These are phyloP conservation scores for Platycnemis pennipes DNA, from an alignment of 2,888 invertebrate species.

Conservation along the genomic window DNA sequence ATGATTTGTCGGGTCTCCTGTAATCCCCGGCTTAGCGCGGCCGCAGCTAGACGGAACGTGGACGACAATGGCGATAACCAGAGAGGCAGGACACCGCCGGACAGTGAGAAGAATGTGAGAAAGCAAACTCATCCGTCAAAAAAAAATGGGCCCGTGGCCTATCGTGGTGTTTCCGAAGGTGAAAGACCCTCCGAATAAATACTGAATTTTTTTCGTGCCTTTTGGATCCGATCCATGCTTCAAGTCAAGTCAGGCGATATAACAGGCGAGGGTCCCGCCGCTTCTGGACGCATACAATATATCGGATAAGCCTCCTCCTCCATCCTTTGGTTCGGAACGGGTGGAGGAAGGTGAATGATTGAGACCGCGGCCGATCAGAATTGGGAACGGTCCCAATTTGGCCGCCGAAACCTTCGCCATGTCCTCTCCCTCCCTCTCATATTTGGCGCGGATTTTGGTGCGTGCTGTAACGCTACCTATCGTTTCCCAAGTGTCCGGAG, in stretches of 20 bases:
- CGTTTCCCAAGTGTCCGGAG: too few relatives aligned
- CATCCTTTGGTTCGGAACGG: not conserved
- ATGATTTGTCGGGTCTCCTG: not conserved
- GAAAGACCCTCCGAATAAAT: not conserved
- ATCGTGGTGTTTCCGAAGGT: not conserved
- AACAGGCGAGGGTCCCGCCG: not conserved
- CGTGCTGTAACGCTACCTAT: too few relatives aligned
- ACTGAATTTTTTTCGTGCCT: not conserved
- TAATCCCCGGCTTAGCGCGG: not conserved
- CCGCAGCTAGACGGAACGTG: not conserved
- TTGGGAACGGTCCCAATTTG: not conserved
- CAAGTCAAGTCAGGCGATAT: not conserved
- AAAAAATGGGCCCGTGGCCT: not conserved
- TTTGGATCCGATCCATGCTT: not conserved
- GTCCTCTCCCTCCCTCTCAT: too few relatives aligned
- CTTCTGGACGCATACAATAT: not conserved
- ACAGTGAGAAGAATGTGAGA: not conserved
- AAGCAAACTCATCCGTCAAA: not conserved
- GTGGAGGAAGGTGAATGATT: not conserved
- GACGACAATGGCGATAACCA: not conserved
- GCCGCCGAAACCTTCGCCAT: not conserved
- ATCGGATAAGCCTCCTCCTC: not conserved
- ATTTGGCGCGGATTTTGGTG: too few relatives aligned
- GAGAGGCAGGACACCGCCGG: not conserved
- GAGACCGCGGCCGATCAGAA: not conserved